Evolutionary conservation across 1,140 invertebrate genomes (phyloP), one percentile per base, ranked within the genome.

Genomic region (Akabosia matsudoensis): DNA sequence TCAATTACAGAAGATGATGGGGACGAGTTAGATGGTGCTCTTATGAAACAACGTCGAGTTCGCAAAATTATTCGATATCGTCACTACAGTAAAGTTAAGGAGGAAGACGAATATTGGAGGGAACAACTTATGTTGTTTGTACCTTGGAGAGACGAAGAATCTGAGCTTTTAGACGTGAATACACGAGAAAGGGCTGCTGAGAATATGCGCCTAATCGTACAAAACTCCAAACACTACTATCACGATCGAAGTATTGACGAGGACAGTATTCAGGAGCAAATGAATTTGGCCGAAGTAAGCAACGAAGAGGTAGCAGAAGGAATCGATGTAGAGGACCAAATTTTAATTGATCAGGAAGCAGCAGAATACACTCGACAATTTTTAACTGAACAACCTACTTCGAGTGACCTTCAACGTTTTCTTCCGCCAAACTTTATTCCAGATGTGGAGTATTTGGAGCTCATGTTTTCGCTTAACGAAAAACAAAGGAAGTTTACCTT

Each of bases 381-480:
- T 7, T 45, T 45, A 18, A 45, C 37, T 10, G 37, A 45, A 45
- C 37, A 45, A 45, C 37, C 37, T 18, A 45, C 7, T 18, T 18
- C 37, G 37, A 10, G 7, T 45, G 18, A 56, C 30, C 45, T 74
- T 4, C 22, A 51, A 26, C 37, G 74, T 4, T 56, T 56, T 56
- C 54, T 56, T 7, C 54, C 54, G 3, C 54, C 54, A 56, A 56
- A 24, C 4, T 13, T 56, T 7, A 56, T 56, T 56, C 10, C 54
- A 10, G 22, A 10, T 4, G 10, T n/a, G 24, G 70, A 72, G 18
- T 34, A 33, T 18, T 13, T 3, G 18, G 10, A 16, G 31, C 30
- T 24, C 31, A 77, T 77, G 72, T 7, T 67, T 13, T 54, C 51
- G 0, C 56, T 79, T 22, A 79, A 79, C 73, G 26, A 73, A 0